Conservation (phyloP, 2,888 invertebrate species). For the Euplexia lucipara region DNA sequence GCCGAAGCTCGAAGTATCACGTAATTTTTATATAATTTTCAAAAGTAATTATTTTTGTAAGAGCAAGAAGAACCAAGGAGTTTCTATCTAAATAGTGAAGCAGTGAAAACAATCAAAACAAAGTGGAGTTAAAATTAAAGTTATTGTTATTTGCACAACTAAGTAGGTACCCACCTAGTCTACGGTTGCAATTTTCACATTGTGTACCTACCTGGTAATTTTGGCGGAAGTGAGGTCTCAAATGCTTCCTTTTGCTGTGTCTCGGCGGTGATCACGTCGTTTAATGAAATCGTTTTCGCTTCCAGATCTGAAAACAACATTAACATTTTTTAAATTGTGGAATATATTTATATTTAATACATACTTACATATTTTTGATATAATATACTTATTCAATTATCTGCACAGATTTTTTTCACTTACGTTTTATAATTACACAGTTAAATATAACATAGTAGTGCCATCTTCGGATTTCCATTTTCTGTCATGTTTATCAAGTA, state of each 20-base stretch:
- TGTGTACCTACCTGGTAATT: constrained; percentile 67
- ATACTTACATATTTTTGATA: no score
- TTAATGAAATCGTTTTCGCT: constrained; percentile 83
- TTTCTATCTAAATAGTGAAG: no score
- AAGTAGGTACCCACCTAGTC: not conserved
- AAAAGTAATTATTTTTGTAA: no score
- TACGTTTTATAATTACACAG: constrained; percentile 72
- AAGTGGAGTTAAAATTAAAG: not conserved
- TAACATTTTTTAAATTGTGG: no score
- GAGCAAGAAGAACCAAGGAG: no score
- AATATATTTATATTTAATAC: no score
- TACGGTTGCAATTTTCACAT: constrained; percentile 25
- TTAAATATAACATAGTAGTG: constrained; percentile 77
- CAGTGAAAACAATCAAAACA: no score
- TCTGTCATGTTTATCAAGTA: constrained; percentile 81
- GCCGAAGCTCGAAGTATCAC: no score
- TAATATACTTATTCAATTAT: not conserved
- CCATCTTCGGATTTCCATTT: constrained; percentile 83
- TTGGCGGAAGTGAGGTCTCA: constrained; percentile 58
- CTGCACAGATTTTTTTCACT: constrained; percentile 57
- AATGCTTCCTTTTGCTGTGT: constrained; percentile 67
- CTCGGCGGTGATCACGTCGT: constrained; percentile 82
- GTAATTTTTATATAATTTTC: no score
- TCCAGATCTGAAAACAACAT: constrained; percentile 72
- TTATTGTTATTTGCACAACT: not conserved